Conservation (phyloP, 2,113 vertebrate genomes). For the Poeciliopsis retropinna region DNA sequence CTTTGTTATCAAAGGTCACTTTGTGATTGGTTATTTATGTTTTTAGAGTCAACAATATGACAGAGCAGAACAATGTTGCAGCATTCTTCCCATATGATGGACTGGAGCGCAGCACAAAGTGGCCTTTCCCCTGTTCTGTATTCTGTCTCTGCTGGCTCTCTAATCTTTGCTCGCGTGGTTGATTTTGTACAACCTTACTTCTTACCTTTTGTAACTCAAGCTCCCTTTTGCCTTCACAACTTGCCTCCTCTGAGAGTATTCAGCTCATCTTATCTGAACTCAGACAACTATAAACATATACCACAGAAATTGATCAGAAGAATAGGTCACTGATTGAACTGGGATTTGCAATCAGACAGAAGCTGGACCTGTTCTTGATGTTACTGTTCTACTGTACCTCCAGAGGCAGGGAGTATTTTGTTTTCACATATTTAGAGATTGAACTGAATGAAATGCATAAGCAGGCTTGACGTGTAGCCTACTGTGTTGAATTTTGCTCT, state of each 20-base stretch:
- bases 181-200: background rate
- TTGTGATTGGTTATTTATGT: background rate
- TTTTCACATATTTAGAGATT: slow-evolving; percentile 36
- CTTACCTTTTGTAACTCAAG: background rate
- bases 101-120: background rate
- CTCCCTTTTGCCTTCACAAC: background rate
- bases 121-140: background rate
- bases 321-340: slow-evolving; percentile 47
- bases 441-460: slow-evolving; percentile 32
- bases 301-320: slow-evolving; percentile 10
- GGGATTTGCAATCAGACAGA: slow-evolving; percentile 37
- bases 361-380: slow-evolving; percentile 16
- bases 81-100: background rate
- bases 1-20: background rate
- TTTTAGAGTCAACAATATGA: background rate
- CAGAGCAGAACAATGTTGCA: background rate
- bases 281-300: slow-evolving; percentile 3
- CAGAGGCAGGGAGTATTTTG: background rate
- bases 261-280: background rate
- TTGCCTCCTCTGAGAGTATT: background rate
- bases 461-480: slow-evolving; percentile 30
- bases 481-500: slow-evolving; percentile 17
- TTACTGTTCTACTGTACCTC: background rate
- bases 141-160: background rate
- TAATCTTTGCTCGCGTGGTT: background rate